Evolutionary conservation across 2,113 vertebrate genomes (phyloP), one percentile per base, ranked within the genome.

Genomic region (Hippocampus comes): DNA sequence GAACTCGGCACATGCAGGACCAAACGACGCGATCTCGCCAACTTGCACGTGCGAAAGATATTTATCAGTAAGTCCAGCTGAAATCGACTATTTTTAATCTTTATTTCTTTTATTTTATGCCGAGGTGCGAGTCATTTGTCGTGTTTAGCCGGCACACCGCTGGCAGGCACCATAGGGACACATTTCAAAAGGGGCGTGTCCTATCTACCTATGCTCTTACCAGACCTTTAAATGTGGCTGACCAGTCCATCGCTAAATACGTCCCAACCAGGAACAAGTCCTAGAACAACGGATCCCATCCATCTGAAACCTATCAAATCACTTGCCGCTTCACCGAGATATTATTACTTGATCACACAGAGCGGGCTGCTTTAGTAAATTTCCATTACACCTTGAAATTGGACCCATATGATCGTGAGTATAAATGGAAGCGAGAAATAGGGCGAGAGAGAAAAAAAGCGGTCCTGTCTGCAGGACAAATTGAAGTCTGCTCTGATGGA

Each of bases 111-210:
- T 27, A 23, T 48, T 46, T 25, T 0, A 3, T 27, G 64, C 14
- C n/a, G 23, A 15, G n/a, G 43, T 8, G 43, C 43, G 74, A 57
- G 76, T 80, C 75, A 87, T 91, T 91, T 89, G 81, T 90, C 90
- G 89, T 89, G 80, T 85, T 87, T 79, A 85, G 89, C 82, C 84
- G 76, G 67, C 63, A 7, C 14, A 41, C 73, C 21, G 85, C 89
- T 85, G 80, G 82, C 71, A 81, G 87, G 64, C 34, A 2, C 34
- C 34, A 34, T 34, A 12, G 12, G 43, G 12, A 46, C 12, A 12
- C 12, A 46, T 46, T 11, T 12, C 11, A 46, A 11, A 46, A 46
- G 43, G 43, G 43, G 43, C 43, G 43, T 46, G 43, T 46, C 43
- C 43, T 46, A 46, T 10, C 42, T 46, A 46, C 43, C 43, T 11